Conservation (phyloP, 1,140 invertebrate species). For the Oppia nitens region DNA sequence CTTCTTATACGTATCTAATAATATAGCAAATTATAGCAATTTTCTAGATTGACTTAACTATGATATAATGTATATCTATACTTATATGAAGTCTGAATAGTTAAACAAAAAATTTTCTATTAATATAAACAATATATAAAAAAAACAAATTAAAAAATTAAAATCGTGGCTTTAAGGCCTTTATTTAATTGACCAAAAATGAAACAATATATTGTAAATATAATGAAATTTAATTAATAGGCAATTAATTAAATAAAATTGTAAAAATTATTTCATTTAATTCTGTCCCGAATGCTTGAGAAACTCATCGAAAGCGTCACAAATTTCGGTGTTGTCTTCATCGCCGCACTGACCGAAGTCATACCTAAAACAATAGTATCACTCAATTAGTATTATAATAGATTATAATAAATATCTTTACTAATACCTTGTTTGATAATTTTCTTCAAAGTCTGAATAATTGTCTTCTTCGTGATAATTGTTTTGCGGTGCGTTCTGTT, state of each 20-base stretch:
- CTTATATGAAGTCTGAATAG: no score
- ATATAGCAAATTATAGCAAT: no score
- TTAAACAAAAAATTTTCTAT: no score
- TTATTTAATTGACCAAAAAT: neutral
- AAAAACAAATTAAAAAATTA: no score
- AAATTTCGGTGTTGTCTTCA: conserved; percentile 9
- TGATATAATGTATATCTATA: no score
- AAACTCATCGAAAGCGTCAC: conserved; percentile 13
- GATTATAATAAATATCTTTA: no score
- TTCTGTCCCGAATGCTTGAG: conserved; percentile 5
- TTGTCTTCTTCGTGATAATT: neutral
- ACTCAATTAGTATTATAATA: no score
- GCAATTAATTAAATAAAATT: neutral
- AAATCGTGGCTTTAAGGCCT: neutral
- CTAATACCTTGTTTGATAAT: neutral
- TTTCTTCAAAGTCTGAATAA: neutral
- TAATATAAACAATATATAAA: no score
- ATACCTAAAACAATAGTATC: conserved; percentile 4
- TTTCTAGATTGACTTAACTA: no score
- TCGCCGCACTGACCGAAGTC: conserved; percentile 14
- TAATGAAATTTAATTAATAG: neutral
- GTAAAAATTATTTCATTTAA: neutral
- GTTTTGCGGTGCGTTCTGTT: no score
- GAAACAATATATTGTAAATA: neutral
- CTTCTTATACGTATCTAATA: no score